Evolutionary conservation across 2,888 invertebrate species (phyloP), one percentile per base, ranked within the genome.

Genomic region (Melipona bicolor): DNA sequence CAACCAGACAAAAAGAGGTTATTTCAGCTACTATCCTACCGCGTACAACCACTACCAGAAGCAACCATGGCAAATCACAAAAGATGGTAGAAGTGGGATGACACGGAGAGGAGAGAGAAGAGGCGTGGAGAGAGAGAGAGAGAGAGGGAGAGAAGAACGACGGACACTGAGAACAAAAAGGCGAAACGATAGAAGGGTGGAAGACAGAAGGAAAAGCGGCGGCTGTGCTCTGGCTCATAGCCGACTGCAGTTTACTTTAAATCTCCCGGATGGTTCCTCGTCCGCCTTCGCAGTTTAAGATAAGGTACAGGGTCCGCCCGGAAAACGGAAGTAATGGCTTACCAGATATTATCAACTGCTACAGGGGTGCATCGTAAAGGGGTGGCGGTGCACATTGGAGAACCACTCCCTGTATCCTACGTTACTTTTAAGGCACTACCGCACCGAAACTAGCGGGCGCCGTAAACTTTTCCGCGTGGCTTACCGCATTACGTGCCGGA

Each of bases 291-390:
- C 84, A 88, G 88, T 91, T 90, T 85, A 82, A 92, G 92, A 93
- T 93, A 93, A 92, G 91, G 91, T 92, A 88, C 87, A 88, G 87
- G 88, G 90, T 89, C 88, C 88, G 86, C 85, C 88, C 91, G 91
- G 93, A 90, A 91, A 92, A 91, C 91, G 91, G 93, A 93, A 93
- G 91, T 91, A 93, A 93, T 93, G 92, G 92, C 89, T 93, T 91
- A 93, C 91, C 88, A 93, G 93, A 93, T 93, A 93, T 93, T 93
- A 93, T 93, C 93, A 92, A 93, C 86, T 89, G 81, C 77, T 87
- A 83, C 80, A 82, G 81, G 17, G 84, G 76, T 83, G 83, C 79
- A 85, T 80, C 85, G 88, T 87, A 87, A 84, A 89, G 82, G 86
- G 84, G 83, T 81, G 89, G 81, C 73, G 77, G 36, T 70, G 80